Evolutionary conservation across 2,113 vertebrate species (phyloP).

Genomic region (Vombatus ursinus): DNA sequence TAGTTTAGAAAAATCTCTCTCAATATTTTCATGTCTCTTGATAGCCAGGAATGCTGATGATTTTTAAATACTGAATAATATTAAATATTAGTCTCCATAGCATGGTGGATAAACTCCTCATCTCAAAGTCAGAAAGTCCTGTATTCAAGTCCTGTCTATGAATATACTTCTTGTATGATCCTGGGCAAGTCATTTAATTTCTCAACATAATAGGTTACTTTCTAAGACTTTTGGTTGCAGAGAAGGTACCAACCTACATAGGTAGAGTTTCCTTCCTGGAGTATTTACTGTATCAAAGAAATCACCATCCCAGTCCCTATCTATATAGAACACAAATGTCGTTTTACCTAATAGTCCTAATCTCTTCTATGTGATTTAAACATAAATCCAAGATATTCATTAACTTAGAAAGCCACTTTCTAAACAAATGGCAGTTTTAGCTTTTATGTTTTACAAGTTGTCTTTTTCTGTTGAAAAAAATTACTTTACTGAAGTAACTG

Average conservation of each 20-base stretch:
- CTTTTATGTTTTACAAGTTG: not conserved
- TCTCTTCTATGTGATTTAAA: slow-evolving; percentile 25
- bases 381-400: not conserved
- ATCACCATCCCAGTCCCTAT: not conserved
- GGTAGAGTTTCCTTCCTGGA: not conserved
- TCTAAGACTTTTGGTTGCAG: not conserved
- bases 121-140: not conserved
- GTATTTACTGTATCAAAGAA: not conserved
- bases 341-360: not conserved
- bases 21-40: not conserved
- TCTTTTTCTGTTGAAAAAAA: not conserved
- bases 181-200: not conserved
- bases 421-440: slow-evolving; percentile 4
- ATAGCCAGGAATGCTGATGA: not conserved
- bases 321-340: not conserved
- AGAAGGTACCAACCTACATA: not conserved
- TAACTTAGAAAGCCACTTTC: not conserved
- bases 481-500: not conserved
- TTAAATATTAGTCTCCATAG: not conserved
- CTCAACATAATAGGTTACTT: not conserved
- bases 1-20: not conserved
- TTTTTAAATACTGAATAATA: not conserved
- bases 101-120: not conserved
- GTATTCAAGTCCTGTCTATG: not conserved
- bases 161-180: not conserved